These are phyloP conservation scores for Trichomycterus rosablanca DNA, from an alignment of 2,113 vertebrate species.

Conservation along the genomic window DNA sequence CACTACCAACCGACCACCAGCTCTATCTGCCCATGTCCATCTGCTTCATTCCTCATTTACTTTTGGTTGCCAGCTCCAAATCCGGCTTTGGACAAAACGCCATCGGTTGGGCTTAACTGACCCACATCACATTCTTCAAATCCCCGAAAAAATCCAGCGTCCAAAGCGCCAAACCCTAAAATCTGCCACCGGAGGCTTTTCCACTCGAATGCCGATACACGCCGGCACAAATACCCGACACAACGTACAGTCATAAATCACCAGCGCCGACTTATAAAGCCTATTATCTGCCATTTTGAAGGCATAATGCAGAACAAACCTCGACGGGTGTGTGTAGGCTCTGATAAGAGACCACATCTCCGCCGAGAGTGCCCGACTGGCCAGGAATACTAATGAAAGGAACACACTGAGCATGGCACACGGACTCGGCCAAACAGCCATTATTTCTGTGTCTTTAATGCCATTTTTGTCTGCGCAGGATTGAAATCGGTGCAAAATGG, in stretches of 20 bases:
- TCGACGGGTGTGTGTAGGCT: constrained; percentile 25
- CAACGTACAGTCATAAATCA: constrained; percentile 44
- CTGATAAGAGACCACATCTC: constrained; percentile 41
- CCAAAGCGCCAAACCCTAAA: not conserved
- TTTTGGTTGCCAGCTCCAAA: constrained; percentile 8
- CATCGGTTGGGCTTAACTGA: constrained; percentile 22
- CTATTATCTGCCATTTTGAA: constrained; percentile 46
- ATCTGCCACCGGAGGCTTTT: not conserved
- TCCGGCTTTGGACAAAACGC: constrained; percentile 30
- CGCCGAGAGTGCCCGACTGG: not conserved
- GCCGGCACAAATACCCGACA: constrained; percentile 20
- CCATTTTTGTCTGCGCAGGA: no score
- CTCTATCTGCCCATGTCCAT: constrained; percentile 34
- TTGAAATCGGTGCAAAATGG: no score
- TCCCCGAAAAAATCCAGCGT: constrained; percentile 22
- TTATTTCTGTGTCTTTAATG: no score
- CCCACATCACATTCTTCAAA: constrained; percentile 28
- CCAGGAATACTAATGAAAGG: constrained; percentile 43
- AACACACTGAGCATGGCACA: constrained; percentile 6
- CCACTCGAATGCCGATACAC: not conserved
- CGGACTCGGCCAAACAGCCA: not conserved
- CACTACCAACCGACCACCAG: not conserved
- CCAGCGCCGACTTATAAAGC: constrained; percentile 22
- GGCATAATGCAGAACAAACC: constrained; percentile 46
- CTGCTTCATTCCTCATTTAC: constrained; percentile 26